Percentiles rank a stretch among this genome's conserved stretches.
Evolutionary conservation across 23 tunicate genomes (phyloP).

Genomic region (Styela clava): DNA sequence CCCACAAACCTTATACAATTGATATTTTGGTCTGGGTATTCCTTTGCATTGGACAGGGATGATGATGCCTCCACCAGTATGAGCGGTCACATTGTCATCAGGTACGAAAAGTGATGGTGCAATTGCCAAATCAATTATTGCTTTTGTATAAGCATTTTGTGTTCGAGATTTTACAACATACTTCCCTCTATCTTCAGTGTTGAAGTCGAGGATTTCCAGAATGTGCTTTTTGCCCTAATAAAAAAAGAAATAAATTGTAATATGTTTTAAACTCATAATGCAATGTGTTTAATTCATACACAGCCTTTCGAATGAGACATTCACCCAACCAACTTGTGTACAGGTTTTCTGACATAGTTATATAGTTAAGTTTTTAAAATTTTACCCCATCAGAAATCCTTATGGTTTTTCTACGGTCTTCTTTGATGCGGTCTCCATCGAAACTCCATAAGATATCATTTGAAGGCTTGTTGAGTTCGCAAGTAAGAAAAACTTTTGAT

Average conservation of each 20-base stretch:
- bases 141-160: conserved; percentile 16
- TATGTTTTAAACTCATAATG: too few relatives aligned
- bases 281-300: too few relatives aligned
- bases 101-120: conserved; percentile 18
- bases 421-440: conserved; percentile 5
- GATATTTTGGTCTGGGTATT: background rate
- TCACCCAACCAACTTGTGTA: too few relatives aligned
- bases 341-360: too few relatives aligned
- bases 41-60: conserved; percentile 15
- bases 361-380: too few relatives aligned
- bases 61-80: background rate
- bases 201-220: conserved; percentile 16
- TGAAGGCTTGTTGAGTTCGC: conserved; percentile 31
- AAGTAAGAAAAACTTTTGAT: conserved; percentile 3
- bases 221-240: conserved; percentile 21
- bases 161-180: background rate
- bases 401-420: conserved; percentile 1
- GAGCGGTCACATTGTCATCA: conserved; percentile 2
- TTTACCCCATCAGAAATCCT: conserved; percentile 5
- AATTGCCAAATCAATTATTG: conserved; percentile 9
- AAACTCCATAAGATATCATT: conserved; percentile 27
- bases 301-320: too few relatives aligned
- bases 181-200: conserved; percentile 7
- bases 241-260: conserved; percentile 3
- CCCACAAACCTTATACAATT: conserved; percentile 12